phyloP scores from a whole-genome alignment of 1,140 invertebrate species.

The Magallana ariakensis region DNA sequence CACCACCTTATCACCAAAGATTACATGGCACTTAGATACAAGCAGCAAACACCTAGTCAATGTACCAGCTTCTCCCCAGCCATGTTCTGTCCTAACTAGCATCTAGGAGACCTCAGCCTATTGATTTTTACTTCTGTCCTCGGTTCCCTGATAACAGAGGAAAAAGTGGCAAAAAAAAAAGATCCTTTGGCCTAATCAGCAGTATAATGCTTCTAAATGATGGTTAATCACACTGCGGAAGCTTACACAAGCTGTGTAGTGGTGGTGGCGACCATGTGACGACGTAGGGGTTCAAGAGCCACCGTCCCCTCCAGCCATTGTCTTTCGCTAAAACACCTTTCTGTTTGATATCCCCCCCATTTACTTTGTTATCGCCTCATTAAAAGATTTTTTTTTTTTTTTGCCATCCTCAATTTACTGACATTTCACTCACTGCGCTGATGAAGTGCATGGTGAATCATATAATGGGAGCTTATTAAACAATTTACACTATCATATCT shows the following conservation, averaged over 20 bases:
- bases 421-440: not conserved
- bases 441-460: not conserved
- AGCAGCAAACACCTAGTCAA: not conserved
- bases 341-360: not conserved
- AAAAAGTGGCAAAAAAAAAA: not conserved
- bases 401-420: constrained; percentile 11
- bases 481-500: no score
- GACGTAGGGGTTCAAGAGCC: not conserved
- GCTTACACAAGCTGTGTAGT: not conserved
- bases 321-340: not conserved
- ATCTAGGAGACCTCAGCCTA: not conserved
- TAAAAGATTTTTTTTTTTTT: constrained; percentile 26
- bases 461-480: not conserved
- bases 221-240: not conserved
- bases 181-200: not conserved
- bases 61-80: not conserved
- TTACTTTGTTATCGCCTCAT: constrained; percentile 14
- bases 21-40: not conserved
- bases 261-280: not conserved
- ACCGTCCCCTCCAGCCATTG: not conserved
- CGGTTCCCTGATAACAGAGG: not conserved
- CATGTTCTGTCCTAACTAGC: not conserved
- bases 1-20: not conserved
- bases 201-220: constrained; percentile 19
- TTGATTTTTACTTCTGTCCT: constrained; percentile 19